Evolutionary conservation across 2,113 vertebrate genomes (phyloP).

Genomic region (Pholis gunnellus): DNA sequence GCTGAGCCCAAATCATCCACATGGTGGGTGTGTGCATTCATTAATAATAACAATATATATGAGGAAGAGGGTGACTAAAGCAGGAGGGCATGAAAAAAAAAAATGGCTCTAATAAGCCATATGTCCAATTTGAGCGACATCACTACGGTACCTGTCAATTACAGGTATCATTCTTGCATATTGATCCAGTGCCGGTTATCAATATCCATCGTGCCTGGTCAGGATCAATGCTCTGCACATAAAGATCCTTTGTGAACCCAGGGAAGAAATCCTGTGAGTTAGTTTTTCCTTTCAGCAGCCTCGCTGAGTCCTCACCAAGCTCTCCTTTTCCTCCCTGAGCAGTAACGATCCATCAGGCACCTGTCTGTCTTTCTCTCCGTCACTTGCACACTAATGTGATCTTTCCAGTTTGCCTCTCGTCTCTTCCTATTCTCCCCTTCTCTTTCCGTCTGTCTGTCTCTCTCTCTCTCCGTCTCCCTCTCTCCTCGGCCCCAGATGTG

Average conservation of each 20-base stretch:
- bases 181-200: not conserved
- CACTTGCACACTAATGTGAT: constrained; percentile 24
- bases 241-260: constrained; percentile 38
- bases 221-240: constrained; percentile 25
- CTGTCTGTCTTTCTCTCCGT: constrained; percentile 23
- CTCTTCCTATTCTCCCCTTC: constrained; percentile 11
- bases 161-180: not conserved
- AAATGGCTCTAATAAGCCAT: not conserved
- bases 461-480: constrained; percentile 21
- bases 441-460: constrained; percentile 25
- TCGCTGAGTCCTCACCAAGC: constrained; percentile 4
- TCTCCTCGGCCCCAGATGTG: constrained; percentile 65
- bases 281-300: constrained; percentile 8
- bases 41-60: constrained; percentile 33
- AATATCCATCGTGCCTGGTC: constrained; percentile 18
- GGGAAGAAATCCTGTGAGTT: constrained; percentile 31
- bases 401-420: constrained; percentile 32
- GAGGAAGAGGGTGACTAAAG: constrained; percentile 11
- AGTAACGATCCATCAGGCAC: constrained; percentile 18
- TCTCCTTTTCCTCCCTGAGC: constrained; percentile 26
- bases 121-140: constrained; percentile 13
- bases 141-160: not conserved
- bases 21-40: constrained; percentile 23
- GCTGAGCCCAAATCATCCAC: constrained; percentile 26
- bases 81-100: not conserved